phyloP scores from a whole-genome alignment of 2,888 invertebrate genomes.

The Anaspis maculata region DNA sequence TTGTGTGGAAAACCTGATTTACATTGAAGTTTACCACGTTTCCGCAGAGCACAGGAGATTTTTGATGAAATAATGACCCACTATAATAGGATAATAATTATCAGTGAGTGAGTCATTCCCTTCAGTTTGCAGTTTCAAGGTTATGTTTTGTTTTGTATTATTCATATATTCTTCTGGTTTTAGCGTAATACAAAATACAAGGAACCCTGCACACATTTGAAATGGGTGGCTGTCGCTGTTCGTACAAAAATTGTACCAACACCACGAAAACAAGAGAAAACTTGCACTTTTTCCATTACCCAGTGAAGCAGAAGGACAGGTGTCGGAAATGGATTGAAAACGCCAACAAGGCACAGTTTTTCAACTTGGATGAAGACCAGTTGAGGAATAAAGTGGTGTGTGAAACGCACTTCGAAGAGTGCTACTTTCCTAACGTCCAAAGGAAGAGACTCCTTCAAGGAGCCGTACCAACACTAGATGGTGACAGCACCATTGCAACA shows the following conservation, averaged over 20 bases:
- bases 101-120: no score
- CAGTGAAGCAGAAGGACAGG: conserved; percentile 50
- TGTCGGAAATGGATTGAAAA: conserved; percentile 53
- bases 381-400: conserved; percentile 53
- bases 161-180: no score
- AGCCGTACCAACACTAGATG: conserved; percentile 48
- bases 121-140: no score
- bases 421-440: conserved; percentile 46
- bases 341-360: conserved; percentile 46
- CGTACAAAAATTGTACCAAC: conserved; percentile 48
- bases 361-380: conserved; percentile 49
- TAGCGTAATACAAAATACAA: no score
- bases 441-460: conserved; percentile 48
- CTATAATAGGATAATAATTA: no score
- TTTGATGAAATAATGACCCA: no score
- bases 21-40: no score
- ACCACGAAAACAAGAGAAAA: conserved; percentile 43
- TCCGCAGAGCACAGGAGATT: no score
- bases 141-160: no score
- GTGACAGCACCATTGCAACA: conserved; percentile 20
- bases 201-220: no score
- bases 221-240: conserved; percentile 56
- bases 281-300: conserved; percentile 54
- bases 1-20: no score
- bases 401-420: conserved; percentile 50